Percentiles rank a stretch among this genome's conserved stretches.
phyloP scores from a whole-genome alignment of 2,888 invertebrate species.

The Dioctria linearis region DNA sequence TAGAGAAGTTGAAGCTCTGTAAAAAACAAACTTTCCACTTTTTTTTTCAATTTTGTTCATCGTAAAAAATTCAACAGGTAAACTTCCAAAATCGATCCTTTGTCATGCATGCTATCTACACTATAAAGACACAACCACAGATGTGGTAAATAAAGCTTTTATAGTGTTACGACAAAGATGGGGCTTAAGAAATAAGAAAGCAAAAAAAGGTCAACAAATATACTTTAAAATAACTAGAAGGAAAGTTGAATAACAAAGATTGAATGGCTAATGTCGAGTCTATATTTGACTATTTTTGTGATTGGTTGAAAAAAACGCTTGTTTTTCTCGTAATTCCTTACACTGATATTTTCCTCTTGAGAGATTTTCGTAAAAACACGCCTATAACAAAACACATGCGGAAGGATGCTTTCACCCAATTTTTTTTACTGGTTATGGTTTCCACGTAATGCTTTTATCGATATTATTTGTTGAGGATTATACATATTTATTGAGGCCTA shows the following conservation, averaged over 20 bases:
- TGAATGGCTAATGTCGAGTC: neutral
- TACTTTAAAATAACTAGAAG: neutral
- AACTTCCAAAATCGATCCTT: neutral
- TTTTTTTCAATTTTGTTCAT: no score
- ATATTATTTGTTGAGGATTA: neutral
- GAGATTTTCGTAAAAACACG: neutral
- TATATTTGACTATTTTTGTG: neutral
- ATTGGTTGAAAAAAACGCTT: neutral
- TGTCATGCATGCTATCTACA: neutral
- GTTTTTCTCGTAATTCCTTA: neutral
- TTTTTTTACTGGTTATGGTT: no score
- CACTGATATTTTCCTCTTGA: neutral
- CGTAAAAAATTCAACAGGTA: no score
- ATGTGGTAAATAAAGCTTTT: constrained; percentile 40
- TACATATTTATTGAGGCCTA: neutral
- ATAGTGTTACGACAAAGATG: constrained; percentile 19
- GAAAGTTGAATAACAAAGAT: neutral
- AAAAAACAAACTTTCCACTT: no score
- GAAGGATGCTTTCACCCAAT: no score
- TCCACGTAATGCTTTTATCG: neutral
- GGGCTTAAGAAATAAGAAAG: no score
- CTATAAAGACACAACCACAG: constrained; percentile 9
- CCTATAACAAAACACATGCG: neutral
- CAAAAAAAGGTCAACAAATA: constrained; percentile 31
- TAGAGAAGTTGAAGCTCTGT: no score